A percentile compares a stretch with the other conserved stretches of the same genome.
Evolutionary conservation across 2,113 vertebrate genomes (phyloP).

Genomic region (Tauraco erythrolophus): DNA sequence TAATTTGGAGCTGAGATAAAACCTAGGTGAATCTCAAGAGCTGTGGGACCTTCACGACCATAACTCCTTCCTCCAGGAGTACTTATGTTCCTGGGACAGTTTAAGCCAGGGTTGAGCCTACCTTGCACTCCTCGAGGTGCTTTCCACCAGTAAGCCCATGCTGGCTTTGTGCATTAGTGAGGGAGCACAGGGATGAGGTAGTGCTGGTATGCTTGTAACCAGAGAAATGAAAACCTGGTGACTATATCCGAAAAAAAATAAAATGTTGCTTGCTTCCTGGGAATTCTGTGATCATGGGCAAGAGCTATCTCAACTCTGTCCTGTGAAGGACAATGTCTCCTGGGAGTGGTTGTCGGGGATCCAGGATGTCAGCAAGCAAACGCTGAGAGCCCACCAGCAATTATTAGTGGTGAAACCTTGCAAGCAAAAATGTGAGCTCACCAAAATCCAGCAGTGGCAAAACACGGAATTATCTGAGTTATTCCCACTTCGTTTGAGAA

Average conservation of each 20-base stretch:
- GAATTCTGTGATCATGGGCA: neutral
- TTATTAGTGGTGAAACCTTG: neutral
- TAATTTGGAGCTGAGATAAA: neutral
- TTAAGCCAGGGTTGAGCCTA: neutral
- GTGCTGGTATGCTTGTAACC: accelerated
- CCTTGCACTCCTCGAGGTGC: neutral
- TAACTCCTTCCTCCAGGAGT: neutral
- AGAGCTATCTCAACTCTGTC: neutral
- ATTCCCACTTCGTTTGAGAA: accelerated
- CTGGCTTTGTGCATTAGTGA: neutral
- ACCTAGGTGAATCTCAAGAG: neutral
- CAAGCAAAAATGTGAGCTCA: neutral
- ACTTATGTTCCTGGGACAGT: neutral
- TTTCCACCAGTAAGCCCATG: neutral
- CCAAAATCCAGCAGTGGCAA: neutral
- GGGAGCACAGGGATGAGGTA: accelerated
- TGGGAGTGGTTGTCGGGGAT: neutral
- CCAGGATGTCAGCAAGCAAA: neutral
- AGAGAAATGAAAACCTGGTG: neutral
- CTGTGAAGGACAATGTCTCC: neutral
- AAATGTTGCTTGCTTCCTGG: neutral
- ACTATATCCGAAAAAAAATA: neutral
- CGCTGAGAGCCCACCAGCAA: neutral
- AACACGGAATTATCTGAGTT: neutral
- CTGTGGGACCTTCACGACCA: accelerated